Percentiles rank a stretch among this genome's conserved stretches.
These are phyloP conservation scores for Hydropotes inermis DNA, from an alignment of 2,113 vertebrate genomes.

Conservation along the genomic window DNA sequence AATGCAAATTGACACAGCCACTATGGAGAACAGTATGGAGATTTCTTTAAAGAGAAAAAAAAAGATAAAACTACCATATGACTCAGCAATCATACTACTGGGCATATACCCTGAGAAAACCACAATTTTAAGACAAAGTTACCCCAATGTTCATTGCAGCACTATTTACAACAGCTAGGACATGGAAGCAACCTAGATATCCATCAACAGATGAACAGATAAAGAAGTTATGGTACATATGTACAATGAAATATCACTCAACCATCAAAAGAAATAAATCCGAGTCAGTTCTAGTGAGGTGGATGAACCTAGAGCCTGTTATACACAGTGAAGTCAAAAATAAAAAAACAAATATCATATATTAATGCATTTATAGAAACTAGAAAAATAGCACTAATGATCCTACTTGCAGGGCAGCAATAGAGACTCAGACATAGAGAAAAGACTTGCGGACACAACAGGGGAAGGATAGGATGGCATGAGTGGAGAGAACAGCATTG, in stretches of 20 bases:
- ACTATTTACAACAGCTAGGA: not conserved
- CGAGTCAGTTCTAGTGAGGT: not conserved
- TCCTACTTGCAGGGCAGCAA: not conserved
- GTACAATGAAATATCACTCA: not conserved
- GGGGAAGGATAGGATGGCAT: not conserved
- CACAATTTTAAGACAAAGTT: not conserved
- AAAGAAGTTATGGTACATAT: not conserved
- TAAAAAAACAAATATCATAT: not conserved
- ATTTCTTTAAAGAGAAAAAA: not conserved
- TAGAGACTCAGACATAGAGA: not conserved
- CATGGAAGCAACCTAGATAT: not conserved
- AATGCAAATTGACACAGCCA: not conserved
- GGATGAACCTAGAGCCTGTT: not conserved
- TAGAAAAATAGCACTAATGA: not conserved
- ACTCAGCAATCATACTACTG: not conserved
- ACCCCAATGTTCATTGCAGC: not conserved
- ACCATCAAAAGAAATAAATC: not conserved
- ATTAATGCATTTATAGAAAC: not conserved
- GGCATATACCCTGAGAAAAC: not conserved
- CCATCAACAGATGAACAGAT: not conserved
- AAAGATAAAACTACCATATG: not conserved
- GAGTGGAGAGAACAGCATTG: not conserved
- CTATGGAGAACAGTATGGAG: not conserved
- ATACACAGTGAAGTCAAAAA: not conserved
- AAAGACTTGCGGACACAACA: not conserved